A percentile compares a stretch with the other conserved stretches of the same genome.
Evolutionary conservation across 2,797 vertebrate species (phyloP).

Genomic region (Sebastes itinus): DNA sequence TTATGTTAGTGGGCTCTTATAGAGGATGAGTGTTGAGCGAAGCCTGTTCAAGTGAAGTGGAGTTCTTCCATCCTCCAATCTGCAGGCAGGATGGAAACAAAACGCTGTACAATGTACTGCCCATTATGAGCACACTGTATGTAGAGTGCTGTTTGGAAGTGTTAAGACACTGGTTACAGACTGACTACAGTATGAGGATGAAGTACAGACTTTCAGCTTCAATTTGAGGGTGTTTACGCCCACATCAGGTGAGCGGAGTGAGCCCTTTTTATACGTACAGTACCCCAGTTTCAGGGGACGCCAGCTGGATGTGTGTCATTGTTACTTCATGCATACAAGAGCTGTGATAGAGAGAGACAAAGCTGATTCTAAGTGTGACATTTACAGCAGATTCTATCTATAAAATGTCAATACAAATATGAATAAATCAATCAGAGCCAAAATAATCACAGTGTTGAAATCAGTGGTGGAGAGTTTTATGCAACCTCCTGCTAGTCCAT

Average conservation of each 20-base stretch:
- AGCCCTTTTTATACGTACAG: background rate
- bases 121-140: no score
- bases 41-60: constrained; percentile 41
- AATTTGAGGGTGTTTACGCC: background rate
- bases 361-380: background rate
- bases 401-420: background rate
- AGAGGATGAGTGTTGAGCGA: constrained; percentile 26
- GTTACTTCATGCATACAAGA: background rate
- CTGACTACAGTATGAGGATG: background rate
- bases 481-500: no score
- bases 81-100: constrained; percentile 22
- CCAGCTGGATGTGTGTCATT: background rate
- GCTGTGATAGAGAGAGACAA: accelerated
- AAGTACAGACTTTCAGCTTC: background rate
- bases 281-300: background rate
- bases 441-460: background rate
- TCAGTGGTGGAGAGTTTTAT: background rate
- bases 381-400: no score
- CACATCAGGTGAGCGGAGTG: background rate
- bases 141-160: background rate
- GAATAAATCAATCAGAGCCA: no score
- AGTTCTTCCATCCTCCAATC: constrained; percentile 30
- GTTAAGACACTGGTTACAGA: background rate
- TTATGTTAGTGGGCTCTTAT: constrained; percentile 19
- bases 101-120: background rate